Percentiles rank a stretch among this genome's conserved stretches.
These are phyloP conservation scores for Bactericera cockerelli DNA, from an alignment of 1,140 invertebrate genomes.

Conservation along the genomic window DNA sequence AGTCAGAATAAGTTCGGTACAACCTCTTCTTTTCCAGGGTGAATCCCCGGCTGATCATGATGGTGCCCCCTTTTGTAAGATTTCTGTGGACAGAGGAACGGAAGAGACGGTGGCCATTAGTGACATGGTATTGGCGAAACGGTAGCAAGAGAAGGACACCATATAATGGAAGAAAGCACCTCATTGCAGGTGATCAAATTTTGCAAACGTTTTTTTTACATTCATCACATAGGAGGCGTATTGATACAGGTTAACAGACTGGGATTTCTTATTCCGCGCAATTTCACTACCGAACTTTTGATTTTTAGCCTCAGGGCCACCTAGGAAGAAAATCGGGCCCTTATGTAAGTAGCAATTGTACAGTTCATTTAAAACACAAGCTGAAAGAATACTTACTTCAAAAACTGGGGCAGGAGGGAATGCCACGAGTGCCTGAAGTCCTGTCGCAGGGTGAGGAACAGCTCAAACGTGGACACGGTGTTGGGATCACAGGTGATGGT, in stretches of 20 bases:
- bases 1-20: constrained; percentile 49
- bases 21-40: constrained; percentile 71
- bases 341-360: no score
- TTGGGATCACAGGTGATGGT: constrained; percentile 64
- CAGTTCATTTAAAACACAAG: no score
- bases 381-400: constrained; percentile 48
- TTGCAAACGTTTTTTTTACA: no score
- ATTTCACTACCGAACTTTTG: no score
- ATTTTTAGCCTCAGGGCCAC: no score
- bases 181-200: no score
- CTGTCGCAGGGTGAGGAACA: constrained; percentile 67
- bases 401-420: constrained; percentile 61
- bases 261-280: no score
- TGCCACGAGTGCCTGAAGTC: constrained; percentile 60
- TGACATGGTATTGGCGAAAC: neutral
- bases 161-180: no score
- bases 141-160: neutral
- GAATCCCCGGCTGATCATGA: constrained; percentile 70
- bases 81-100: constrained; percentile 43
- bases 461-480: constrained; percentile 70
- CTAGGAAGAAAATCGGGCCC: no score
- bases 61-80: constrained; percentile 58
- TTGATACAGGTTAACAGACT: no score
- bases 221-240: no score
- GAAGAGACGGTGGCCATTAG: constrained; percentile 20